These are phyloP conservation scores for Pterophyllum scalare DNA, from an alignment of 2,113 vertebrate genomes.

Conservation along the genomic window DNA sequence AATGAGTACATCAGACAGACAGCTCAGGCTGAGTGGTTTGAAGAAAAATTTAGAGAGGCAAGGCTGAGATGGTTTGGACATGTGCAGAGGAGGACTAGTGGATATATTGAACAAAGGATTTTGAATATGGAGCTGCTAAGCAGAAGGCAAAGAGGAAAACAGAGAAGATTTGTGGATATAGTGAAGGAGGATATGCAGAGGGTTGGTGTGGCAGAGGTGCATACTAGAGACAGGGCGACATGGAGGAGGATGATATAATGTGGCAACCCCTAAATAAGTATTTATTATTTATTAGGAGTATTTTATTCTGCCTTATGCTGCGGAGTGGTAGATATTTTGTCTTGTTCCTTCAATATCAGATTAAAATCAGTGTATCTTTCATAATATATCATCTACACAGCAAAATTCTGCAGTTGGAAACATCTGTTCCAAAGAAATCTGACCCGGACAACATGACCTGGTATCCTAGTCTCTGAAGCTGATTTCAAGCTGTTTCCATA, in stretches of 20 bases:
- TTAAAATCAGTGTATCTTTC: constrained; percentile 56
- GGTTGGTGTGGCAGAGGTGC: background rate
- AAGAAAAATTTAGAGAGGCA: background rate
- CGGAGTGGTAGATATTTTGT: background rate
- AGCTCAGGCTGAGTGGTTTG: background rate
- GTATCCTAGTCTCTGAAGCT: background rate
- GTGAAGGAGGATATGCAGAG: background rate
- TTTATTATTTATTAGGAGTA: background rate
- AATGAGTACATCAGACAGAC: background rate
- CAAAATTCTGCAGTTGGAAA: constrained; percentile 48
- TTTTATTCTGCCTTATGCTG: background rate
- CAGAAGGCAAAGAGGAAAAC: background rate
- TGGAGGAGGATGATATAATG: background rate
- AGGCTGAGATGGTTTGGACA: background rate
- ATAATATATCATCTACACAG: constrained; percentile 55
- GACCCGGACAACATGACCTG: constrained; percentile 31
- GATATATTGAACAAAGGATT: background rate
- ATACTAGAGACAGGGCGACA: background rate
- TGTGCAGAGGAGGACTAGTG: background rate
- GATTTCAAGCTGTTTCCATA: background rate
- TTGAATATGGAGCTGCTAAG: background rate
- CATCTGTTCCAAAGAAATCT: constrained; percentile 66
- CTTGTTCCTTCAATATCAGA: background rate
- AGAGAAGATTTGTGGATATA: background rate
- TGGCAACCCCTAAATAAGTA: background rate